A percentile compares a stretch with the other conserved stretches of the same genome.
These are phyloP conservation scores for Chionis minor DNA, from an alignment of 2,113 vertebrate species.

Conservation along the genomic window DNA sequence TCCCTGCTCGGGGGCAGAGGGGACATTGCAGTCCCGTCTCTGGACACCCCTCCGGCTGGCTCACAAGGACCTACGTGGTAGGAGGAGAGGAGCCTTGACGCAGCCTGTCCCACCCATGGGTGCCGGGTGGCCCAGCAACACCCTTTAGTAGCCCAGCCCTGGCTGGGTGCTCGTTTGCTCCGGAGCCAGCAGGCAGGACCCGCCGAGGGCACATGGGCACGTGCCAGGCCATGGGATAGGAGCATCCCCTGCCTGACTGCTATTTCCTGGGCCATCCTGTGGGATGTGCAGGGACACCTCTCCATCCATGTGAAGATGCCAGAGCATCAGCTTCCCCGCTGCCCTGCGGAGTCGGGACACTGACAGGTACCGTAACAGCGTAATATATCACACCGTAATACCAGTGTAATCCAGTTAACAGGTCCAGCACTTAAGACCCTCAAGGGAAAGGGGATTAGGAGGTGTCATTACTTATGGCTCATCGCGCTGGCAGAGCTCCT, in stretches of 20 bases:
- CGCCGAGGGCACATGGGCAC: accelerated
- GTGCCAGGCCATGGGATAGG: accelerated
- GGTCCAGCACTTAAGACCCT: neutral
- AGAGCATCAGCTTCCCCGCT: accelerated
- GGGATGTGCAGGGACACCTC: neutral
- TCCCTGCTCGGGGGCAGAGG: neutral
- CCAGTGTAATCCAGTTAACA: neutral
- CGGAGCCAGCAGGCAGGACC: neutral
- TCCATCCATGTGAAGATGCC: neutral
- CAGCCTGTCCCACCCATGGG: neutral
- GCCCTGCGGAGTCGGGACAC: accelerated
- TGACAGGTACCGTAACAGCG: accelerated
- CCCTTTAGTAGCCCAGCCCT: neutral
- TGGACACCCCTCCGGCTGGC: accelerated
- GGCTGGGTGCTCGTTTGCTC: neutral
- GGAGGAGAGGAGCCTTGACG: neutral
- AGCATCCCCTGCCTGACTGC: neutral
- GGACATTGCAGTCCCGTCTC: neutral
- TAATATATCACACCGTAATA: neutral
- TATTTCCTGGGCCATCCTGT: neutral
- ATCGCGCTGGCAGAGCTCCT: neutral
- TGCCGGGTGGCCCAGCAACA: accelerated
- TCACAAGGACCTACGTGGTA: neutral
- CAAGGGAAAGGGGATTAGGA: neutral
- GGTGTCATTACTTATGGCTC: neutral